phyloP scores from a whole-genome alignment of 2,888 invertebrate genomes.

The Pollenia amentaria region DNA sequence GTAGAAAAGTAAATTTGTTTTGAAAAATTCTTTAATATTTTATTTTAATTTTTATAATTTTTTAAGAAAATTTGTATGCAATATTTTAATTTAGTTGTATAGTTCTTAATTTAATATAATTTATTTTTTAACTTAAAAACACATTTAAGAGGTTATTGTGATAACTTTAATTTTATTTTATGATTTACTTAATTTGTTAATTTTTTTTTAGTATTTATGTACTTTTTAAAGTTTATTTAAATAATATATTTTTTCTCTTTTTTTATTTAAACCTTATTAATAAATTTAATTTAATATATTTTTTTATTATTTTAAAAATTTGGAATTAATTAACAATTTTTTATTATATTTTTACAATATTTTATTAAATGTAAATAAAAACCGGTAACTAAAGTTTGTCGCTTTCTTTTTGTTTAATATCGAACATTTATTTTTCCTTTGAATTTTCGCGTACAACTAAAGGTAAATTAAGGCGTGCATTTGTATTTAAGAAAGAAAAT shows the following conservation, averaged over 20 bases:
- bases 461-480: constrained; percentile 63
- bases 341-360: neutral
- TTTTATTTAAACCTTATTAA: neutral
- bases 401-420: neutral
- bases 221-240: neutral
- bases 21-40: too few species aligned
- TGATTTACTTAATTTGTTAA: neutral
- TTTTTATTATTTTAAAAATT: constrained; percentile 3
- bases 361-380: constrained; percentile 7
- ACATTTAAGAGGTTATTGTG: too few species aligned
- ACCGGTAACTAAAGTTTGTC: constrained; percentile 40
- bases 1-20: too few species aligned
- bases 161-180: neutral
- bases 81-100: too few species aligned
- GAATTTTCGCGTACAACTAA: constrained; percentile 70
- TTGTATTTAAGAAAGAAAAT: constrained; percentile 64
- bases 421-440: constrained; percentile 51
- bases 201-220: neutral
- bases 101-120: too few species aligned
- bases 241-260: neutral
- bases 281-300: neutral
- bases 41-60: too few species aligned
- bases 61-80: too few species aligned
- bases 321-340: too few species aligned
- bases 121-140: too few species aligned